Evolutionary conservation across 2,888 invertebrate genomes (phyloP).

Genomic region (Zele albiditarsus): DNA sequence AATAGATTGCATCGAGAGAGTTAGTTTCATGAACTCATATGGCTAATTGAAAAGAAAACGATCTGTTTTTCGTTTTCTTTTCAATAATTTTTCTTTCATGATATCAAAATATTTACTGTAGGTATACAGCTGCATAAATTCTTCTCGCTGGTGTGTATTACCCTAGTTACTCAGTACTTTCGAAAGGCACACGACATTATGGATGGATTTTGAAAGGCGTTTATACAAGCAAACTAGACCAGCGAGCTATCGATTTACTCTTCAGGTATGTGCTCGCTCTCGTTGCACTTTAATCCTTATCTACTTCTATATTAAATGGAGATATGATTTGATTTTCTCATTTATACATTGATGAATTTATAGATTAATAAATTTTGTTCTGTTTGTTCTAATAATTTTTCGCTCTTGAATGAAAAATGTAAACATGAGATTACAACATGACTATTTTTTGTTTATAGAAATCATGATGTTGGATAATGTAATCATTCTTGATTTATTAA

Average conservation of each 20-base stretch:
- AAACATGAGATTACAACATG: too few species aligned
- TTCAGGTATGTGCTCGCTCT: neutral
- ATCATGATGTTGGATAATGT: too few species aligned
- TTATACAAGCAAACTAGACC: conserved; percentile 11
- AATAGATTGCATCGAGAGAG: neutral
- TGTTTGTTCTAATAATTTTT: too few species aligned
- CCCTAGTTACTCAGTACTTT: conserved; percentile 22
- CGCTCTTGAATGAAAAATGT: too few species aligned
- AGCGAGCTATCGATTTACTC: conserved; percentile 13
- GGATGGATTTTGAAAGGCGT: conserved; percentile 15
- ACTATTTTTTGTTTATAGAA: too few species aligned
- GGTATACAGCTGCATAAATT: neutral
- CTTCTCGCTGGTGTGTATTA: neutral
- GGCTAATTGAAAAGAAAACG: neutral
- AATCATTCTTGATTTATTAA: too few species aligned
- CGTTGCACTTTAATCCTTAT: neutral
- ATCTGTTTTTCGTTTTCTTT: too few species aligned
- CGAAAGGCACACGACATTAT: conserved; percentile 19
- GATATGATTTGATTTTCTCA: neutral
- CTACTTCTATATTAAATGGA: neutral
- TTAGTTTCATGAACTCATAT: neutral
- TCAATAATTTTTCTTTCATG: neutral
- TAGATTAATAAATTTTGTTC: too few species aligned
- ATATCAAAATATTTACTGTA: conserved; percentile 11
- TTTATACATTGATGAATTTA: too few species aligned